Percentiles rank a stretch among this genome's conserved stretches.
These are phyloP conservation scores for Cyrtorhinus lividipennis DNA, from an alignment of 1,140 invertebrate species.

Conservation along the genomic window DNA sequence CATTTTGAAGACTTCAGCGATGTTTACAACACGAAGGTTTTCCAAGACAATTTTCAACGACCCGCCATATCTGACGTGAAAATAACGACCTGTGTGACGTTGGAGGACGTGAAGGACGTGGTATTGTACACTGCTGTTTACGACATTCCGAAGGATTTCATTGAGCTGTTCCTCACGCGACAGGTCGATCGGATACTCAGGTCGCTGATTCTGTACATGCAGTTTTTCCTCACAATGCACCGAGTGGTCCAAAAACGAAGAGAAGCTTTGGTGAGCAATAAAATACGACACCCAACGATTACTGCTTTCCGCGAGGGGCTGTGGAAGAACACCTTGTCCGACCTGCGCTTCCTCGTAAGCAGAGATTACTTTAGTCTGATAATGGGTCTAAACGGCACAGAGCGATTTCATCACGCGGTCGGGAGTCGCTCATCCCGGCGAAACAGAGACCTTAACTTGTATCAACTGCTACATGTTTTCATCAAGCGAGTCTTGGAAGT, in stretches of 20 bases:
- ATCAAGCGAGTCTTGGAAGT: background rate
- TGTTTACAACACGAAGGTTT: background rate
- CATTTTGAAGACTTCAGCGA: background rate
- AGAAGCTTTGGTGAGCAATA: background rate
- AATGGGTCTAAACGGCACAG: background rate
- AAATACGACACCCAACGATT: background rate
- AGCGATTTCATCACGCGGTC: background rate
- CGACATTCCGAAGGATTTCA: background rate
- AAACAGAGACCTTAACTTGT: background rate
- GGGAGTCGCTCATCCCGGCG: background rate
- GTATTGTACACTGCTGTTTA: background rate
- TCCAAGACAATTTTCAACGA: background rate
- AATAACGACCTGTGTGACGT: background rate
- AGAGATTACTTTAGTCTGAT: background rate
- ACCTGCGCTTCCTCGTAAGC: background rate
- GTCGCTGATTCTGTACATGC: background rate
- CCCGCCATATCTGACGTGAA: background rate
- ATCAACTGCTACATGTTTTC: background rate
- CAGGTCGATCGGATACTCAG: background rate
- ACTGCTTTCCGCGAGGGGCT: background rate
- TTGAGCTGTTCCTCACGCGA: background rate
- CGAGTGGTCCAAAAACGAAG: background rate
- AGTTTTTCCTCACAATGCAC: background rate
- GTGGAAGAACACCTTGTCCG: background rate
- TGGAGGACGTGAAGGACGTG: background rate